phyloP scores from a whole-genome alignment of 2,888 invertebrate genomes.

The Elegia similella region DNA sequence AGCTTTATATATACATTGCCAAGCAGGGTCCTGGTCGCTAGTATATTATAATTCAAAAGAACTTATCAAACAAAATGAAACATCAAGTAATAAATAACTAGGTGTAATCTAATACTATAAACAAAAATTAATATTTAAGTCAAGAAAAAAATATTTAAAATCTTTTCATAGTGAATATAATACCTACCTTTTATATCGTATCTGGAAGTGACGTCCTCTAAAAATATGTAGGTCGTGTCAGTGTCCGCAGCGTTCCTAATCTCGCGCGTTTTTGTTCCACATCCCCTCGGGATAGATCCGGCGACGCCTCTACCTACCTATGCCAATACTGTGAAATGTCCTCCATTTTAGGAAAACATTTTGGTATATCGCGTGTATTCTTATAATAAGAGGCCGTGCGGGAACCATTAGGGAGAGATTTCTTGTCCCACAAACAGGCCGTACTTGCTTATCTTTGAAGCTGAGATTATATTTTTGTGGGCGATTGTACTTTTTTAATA shows the following conservation, averaged over 20 bases:
- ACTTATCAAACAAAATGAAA: no score
- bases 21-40: no score
- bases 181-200: neutral
- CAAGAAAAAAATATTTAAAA: no score
- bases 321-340: conserved; percentile 69
- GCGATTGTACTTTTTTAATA: conserved; percentile 1
- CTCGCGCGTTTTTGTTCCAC: conserved; percentile 66
- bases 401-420: conserved; percentile 69
- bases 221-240: conserved; percentile 10
- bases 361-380: conserved; percentile 69
- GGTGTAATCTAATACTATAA: no score
- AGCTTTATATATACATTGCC: no score
- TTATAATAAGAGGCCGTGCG: conserved; percentile 64
- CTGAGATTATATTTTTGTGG: conserved; percentile 3
- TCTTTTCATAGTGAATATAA: no score
- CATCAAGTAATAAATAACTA: no score
- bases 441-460: conserved; percentile 21
- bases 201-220: neutral
- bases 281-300: conserved; percentile 48
- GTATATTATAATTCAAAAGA: no score
- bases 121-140: no score
- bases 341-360: conserved; percentile 72
- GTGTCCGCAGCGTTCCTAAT: conserved; percentile 55
- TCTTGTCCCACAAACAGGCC: conserved; percentile 52
- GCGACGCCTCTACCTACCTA: conserved; percentile 41